phyloP scores from a whole-genome alignment of 1,140 invertebrate genomes.

The Pseudomyrmex gracilis region DNA sequence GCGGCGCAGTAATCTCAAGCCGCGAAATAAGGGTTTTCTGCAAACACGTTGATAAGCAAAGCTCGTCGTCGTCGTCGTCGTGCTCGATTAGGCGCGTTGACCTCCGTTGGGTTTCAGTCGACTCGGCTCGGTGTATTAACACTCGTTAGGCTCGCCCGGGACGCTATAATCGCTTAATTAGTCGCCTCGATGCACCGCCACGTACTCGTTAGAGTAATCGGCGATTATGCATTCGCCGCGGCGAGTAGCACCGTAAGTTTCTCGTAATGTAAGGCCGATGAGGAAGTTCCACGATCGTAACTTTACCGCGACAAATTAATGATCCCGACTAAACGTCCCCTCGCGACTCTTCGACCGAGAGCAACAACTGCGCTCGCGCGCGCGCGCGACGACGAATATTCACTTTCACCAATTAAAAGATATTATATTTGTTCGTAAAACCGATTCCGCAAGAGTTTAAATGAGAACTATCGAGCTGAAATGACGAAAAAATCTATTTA shows the following conservation, averaged over 20 bases:
- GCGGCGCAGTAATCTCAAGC: background rate
- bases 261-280: constrained; percentile 37
- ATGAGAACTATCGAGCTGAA: background rate
- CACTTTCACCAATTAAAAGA: constrained; percentile 19
- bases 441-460: background rate
- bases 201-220: constrained; percentile 62
- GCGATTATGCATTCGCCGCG: constrained; percentile 43
- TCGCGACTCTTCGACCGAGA: constrained; percentile 15
- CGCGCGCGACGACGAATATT: constrained; percentile 39
- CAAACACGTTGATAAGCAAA: constrained; percentile 65
- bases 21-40: constrained; percentile 10
- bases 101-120: constrained; percentile 36
- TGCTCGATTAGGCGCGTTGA: constrained; percentile 61
- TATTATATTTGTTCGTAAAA: constrained; percentile 9
- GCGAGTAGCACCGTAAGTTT: constrained; percentile 51
- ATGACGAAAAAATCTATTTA: background rate
- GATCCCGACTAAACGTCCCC: constrained; percentile 20
- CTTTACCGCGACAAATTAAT: constrained; percentile 53
- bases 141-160: constrained; percentile 65
- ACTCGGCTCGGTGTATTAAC: constrained; percentile 70
- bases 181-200: constrained; percentile 55
- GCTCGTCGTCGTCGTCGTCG: constrained; percentile 51
- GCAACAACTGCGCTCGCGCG: background rate
- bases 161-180: constrained; percentile 74
- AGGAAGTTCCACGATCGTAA: constrained; percentile 66